phyloP scores from a whole-genome alignment of 2,113 vertebrate genomes.

The Ascaphus truei region DNA sequence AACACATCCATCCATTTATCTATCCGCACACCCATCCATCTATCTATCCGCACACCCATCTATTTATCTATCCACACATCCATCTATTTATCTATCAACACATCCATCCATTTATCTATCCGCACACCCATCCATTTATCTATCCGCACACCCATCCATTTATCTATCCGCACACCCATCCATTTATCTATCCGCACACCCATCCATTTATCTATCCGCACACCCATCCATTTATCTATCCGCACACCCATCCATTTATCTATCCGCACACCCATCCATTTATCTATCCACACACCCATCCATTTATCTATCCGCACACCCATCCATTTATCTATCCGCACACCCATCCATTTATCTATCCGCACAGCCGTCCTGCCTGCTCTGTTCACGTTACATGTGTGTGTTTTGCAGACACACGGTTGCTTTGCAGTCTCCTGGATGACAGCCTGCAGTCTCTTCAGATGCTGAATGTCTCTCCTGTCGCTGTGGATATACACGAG shows the following conservation, averaged over 20 bases:
- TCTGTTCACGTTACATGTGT: background rate
- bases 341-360: background rate
- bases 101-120: background rate
- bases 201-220: background rate
- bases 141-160: background rate
- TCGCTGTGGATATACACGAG: constrained; percentile 51
- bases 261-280: background rate
- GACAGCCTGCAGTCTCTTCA: constrained; percentile 63
- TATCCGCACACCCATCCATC: background rate
- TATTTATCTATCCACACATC: background rate
- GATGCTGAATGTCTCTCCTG: constrained; percentile 58
- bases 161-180: background rate
- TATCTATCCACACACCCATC: background rate
- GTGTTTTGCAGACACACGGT: constrained; percentile 54
- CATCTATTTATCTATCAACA: background rate
- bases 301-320: too few species aligned
- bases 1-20: background rate
- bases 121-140: background rate
- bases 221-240: background rate
- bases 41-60: background rate
- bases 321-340: background rate
- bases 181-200: background rate
- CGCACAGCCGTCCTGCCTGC: background rate
- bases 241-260: background rate
- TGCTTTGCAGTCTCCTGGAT: constrained; percentile 55